Conservation (phyloP, 2,888 invertebrate genomes). For the Monoplex corrugatus region DNA sequence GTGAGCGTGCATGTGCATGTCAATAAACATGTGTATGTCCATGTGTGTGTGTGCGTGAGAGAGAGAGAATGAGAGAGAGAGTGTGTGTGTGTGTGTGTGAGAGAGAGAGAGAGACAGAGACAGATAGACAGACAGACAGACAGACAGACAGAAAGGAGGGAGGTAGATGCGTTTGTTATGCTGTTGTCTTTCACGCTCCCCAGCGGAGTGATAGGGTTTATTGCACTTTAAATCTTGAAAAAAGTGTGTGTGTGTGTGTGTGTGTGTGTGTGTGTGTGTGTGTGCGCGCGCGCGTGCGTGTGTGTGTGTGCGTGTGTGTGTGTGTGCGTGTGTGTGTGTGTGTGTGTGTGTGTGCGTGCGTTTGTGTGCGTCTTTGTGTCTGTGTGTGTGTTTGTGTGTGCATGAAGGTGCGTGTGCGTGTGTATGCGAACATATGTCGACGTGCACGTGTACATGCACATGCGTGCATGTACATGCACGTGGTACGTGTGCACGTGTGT, state of each 20-base stretch:
- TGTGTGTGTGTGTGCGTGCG: conserved; percentile 38
- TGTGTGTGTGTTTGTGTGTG: conserved; percentile 28
- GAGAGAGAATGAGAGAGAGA: not conserved
- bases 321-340: conserved; percentile 17
- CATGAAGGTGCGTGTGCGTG: conserved; percentile 22
- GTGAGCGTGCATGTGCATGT: too few relatives aligned
- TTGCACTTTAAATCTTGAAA: too few relatives aligned
- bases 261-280: conserved; percentile 29
- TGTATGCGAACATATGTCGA: conserved; percentile 18
- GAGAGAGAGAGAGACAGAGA: conserved; percentile 35
- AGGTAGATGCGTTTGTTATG: conserved; percentile 21
- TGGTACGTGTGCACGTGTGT: not conserved
- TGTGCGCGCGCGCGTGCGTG: not conserved
- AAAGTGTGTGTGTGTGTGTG: not conserved
- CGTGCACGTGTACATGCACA: conserved; percentile 17
- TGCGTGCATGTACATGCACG: not conserved
- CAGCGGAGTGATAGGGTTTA: too few relatives aligned
- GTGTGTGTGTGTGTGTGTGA: not conserved
- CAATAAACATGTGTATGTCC: not conserved
- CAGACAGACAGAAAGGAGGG: conserved; percentile 26
- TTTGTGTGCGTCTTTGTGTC: conserved; percentile 42
- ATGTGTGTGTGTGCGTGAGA: not conserved
- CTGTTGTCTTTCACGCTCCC: too few relatives aligned
- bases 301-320: not conserved
- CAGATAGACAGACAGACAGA: conserved; percentile 43